Evolutionary conservation across 2,113 vertebrate species (phyloP).

Genomic region (Ivindomyrus marchei): DNA sequence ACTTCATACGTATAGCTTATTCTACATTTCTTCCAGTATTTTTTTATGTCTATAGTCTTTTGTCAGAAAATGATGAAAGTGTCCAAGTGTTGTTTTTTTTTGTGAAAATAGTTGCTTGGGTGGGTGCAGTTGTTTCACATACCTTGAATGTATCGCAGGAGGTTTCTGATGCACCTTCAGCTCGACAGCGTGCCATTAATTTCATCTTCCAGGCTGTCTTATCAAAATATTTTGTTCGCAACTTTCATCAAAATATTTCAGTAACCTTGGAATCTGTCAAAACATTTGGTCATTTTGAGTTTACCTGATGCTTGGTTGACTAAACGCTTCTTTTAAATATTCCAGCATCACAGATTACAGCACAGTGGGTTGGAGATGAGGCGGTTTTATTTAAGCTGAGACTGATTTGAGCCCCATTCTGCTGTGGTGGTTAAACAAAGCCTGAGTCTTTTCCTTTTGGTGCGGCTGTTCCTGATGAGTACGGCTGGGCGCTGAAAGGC

Average conservation of each 20-base stretch:
- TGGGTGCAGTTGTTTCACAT: conserved; percentile 39
- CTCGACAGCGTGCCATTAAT: conserved; percentile 46
- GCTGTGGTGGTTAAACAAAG: conserved; percentile 48
- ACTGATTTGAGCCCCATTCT: conserved; percentile 42
- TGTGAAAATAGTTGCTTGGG: conserved; percentile 28
- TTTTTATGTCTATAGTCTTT: conserved; percentile 6
- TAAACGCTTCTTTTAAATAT: conserved; percentile 42
- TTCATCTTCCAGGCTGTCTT: conserved; percentile 46
- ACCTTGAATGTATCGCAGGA: conserved; percentile 34
- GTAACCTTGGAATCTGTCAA: conserved; percentile 63
- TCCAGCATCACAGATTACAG: conserved; percentile 39
- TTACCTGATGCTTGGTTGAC: conserved; percentile 45
- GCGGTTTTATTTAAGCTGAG: conserved; percentile 51
- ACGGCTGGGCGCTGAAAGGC: conserved; percentile 43
- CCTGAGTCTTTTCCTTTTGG: conserved; percentile 40
- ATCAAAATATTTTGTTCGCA: conserved; percentile 54
- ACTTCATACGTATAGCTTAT: not conserved
- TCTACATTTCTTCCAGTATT: not conserved
- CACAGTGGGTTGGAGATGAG: conserved; percentile 7
- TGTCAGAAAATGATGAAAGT: not conserved
- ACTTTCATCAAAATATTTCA: conserved; percentile 54
- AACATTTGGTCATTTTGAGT: conserved; percentile 52
- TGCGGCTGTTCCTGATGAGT: conserved; percentile 40
- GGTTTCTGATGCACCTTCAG: conserved; percentile 26
- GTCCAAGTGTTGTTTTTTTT: not conserved